Conservation (phyloP, 23 tunicate genomes). For the Clavelina lepadiformis region DNA sequence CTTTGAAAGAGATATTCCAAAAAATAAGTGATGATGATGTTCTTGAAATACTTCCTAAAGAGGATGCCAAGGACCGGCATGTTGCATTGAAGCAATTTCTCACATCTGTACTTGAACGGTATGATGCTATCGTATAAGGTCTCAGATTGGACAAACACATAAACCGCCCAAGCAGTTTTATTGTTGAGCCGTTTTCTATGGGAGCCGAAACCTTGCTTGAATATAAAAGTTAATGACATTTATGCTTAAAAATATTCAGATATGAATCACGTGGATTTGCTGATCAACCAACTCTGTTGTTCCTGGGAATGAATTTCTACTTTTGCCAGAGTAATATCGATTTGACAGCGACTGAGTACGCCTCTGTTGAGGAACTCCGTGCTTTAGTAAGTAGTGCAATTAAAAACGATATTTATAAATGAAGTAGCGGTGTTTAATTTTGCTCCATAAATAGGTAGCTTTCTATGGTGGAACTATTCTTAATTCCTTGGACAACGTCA, state of each 20-base stretch:
- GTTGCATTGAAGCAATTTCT: not conserved
- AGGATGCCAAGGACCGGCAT: not conserved
- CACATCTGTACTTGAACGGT: not conserved
- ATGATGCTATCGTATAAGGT: no score
- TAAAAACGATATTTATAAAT: not conserved
- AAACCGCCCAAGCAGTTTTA: no score
- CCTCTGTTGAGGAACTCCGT: not conserved
- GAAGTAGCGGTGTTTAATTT: not conserved
- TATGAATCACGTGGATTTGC: slow-evolving; percentile 5
- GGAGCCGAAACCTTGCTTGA: no score
- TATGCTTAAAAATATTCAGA: no score
- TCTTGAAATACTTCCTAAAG: not conserved
- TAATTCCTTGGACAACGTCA: not conserved
- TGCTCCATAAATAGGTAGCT: not conserved
- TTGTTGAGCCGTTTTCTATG: no score
- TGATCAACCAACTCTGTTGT: not conserved
- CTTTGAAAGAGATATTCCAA: slow-evolving; percentile 12
- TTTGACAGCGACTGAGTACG: not conserved
- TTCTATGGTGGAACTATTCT: slow-evolving; percentile 3
- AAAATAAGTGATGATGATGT: not conserved
- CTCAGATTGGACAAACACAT: no score
- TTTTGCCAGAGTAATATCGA: not conserved
- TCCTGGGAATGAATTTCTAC: not conserved
- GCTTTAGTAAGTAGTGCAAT: not conserved
- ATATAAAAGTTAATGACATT: no score